A percentile compares a stretch with the other conserved stretches of the same genome.
Evolutionary conservation across 2,797 vertebrate species (phyloP).

Genomic region (Alca torda): DNA sequence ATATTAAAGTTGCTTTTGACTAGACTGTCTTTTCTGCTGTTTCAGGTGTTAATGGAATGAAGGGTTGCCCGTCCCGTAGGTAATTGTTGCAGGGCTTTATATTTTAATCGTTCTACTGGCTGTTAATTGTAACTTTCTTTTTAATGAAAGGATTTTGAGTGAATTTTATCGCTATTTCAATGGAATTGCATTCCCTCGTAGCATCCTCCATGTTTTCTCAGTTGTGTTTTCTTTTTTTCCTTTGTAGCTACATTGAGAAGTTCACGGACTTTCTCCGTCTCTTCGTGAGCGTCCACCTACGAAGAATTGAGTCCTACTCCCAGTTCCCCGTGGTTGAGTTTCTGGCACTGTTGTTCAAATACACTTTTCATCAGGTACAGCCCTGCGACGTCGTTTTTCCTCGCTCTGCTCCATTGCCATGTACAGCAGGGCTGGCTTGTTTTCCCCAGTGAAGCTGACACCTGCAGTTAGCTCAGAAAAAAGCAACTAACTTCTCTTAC

Average conservation of each 20-base stretch:
- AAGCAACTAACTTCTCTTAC: background rate
- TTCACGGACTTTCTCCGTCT: conserved; percentile 98
- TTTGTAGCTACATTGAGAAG: conserved; percentile 93
- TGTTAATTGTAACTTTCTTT: conserved; percentile 22
- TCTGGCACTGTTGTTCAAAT: conserved; percentile 94
- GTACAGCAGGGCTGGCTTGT: background rate
- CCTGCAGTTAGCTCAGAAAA: background rate
- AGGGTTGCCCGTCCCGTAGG: conserved; percentile 77
- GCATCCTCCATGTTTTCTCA: background rate
- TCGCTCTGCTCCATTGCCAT: background rate
- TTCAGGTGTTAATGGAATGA: conserved; percentile 78
- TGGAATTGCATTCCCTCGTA: conserved; percentile 3
- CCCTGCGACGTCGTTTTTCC: rapidly evolving
- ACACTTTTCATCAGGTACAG: conserved; percentile 97
- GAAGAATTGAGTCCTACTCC: conserved; percentile 94
- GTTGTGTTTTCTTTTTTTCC: conserved; percentile 10
- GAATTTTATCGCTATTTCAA: background rate
- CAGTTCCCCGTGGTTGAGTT: conserved; percentile 98
- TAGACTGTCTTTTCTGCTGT: conserved; percentile 76
- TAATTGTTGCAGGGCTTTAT: conserved; percentile 77
- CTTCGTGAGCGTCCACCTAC: conserved; percentile 95
- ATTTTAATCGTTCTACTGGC: conserved; percentile 58
- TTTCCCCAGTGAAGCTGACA: background rate
- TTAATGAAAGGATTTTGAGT: conserved; percentile 33
- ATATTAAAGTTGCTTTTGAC: conserved; percentile 74